Conservation (phyloP, 2,888 invertebrate species). For the Acanthosepion pharaonis region DNA sequence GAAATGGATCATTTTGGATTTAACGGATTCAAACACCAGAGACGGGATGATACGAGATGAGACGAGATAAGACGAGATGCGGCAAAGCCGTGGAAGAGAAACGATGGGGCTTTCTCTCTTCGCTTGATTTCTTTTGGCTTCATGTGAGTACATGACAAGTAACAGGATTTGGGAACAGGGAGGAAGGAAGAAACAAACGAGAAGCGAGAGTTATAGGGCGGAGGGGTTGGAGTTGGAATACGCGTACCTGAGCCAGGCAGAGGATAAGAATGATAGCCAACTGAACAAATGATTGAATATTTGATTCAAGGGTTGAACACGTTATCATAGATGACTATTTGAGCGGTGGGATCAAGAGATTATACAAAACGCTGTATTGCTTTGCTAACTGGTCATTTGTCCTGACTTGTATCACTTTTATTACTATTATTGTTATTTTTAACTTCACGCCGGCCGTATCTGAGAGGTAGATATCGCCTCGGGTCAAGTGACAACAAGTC, state of each 20-base stretch:
- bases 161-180: not conserved
- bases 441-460: no score
- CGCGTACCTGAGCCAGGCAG: not conserved
- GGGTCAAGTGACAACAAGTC: no score
- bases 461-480: no score
- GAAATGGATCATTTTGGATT: conserved; percentile 17
- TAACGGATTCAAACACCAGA: conserved; percentile 17
- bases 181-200: not conserved
- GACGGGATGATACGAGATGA: conserved; percentile 2
- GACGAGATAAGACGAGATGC: conserved; percentile 2
- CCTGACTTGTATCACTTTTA: not conserved
- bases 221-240: not conserved
- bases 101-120: not conserved
- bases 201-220: not conserved
- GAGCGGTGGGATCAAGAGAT: not conserved
- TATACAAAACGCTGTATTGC: not conserved
- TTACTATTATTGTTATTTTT: not conserved
- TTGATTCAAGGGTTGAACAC: not conserved
- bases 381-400: not conserved
- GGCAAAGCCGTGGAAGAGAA: not conserved
- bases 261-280: not conserved
- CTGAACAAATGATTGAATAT: not conserved
- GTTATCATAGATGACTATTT: not conserved
- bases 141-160: not conserved
- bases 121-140: not conserved